phyloP scores from a whole-genome alignment of 2,797 vertebrate genomes.

The Buphagus erythrorhynchus region DNA sequence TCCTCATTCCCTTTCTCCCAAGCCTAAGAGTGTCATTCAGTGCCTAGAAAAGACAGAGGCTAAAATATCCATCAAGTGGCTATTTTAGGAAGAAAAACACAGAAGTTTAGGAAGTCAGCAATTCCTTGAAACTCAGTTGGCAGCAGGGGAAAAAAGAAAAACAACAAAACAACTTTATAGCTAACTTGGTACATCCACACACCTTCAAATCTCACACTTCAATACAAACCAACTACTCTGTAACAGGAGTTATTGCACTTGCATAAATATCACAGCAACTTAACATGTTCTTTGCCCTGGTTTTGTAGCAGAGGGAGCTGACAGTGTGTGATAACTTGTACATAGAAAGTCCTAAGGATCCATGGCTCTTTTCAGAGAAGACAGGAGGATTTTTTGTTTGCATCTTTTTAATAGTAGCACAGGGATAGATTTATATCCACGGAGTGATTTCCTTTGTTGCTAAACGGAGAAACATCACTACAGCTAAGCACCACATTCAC shows the following conservation, averaged over 20 bases:
- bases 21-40: background rate
- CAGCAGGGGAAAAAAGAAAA: accelerated
- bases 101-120: background rate
- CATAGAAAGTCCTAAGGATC: background rate
- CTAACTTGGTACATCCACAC: background rate
- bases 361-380: background rate
- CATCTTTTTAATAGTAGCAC: background rate
- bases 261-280: background rate
- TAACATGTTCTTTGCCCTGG: background rate
- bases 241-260: background rate
- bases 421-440: background rate
- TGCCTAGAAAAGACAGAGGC: background rate
- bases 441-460: background rate
- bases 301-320: background rate
- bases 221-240: background rate
- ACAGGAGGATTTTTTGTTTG: background rate
- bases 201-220: background rate
- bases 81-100: background rate
- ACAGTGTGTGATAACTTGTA: background rate
- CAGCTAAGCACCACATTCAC: background rate
- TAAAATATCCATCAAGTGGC: background rate
- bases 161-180: background rate
- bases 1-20: background rate
- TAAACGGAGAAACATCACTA: background rate
- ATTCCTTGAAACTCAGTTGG: background rate